Percentiles rank a stretch among this genome's conserved stretches.
Evolutionary conservation across 2,888 invertebrate species (phyloP).

Genomic region (Conistra vaccinii): DNA sequence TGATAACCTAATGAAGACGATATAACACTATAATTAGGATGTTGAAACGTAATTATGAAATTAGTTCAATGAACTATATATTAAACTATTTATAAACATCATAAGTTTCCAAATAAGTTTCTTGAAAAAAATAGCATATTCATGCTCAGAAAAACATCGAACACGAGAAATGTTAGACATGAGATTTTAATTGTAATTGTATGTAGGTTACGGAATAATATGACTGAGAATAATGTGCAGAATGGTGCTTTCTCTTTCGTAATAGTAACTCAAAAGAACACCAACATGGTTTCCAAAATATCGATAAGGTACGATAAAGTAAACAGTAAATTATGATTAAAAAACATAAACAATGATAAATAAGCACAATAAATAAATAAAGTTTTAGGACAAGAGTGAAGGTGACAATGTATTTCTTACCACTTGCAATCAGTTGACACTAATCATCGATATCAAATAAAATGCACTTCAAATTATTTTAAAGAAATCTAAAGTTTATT

Average conservation of each 20-base stretch:
- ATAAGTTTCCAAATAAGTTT: slow-evolving; percentile 7
- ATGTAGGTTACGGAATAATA: slow-evolving; percentile 78
- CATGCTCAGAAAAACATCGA: neutral
- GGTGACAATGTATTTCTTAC: slow-evolving; percentile 78
- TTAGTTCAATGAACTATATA: slow-evolving; percentile 61
- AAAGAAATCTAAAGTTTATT: slow-evolving; percentile 50
- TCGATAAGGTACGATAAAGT: slow-evolving; percentile 15
- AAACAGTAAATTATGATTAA: slow-evolving; percentile 40
- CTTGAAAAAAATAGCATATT: neutral
- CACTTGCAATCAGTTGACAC: slow-evolving; percentile 70
- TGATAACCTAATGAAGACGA: slow-evolving; percentile 4
- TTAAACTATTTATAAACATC: slow-evolving; percentile 37
- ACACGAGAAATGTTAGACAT: slow-evolving; percentile 37
- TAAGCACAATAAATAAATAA: slow-evolving; percentile 68
- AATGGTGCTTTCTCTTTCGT: slow-evolving; percentile 81
- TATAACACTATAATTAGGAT: slow-evolving; percentile 4
- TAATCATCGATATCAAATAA: slow-evolving; percentile 72
- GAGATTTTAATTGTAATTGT: slow-evolving; percentile 62
- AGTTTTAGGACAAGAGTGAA: slow-evolving; percentile 78
- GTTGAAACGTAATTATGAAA: slow-evolving; percentile 45
- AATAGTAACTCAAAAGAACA: slow-evolving; percentile 48
- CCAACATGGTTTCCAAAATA: slow-evolving; percentile 26
- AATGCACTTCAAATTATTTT: slow-evolving; percentile 52
- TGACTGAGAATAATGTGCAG: slow-evolving; percentile 67
- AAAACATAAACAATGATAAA: slow-evolving; percentile 70